These are phyloP conservation scores for Myocastor coypus DNA, from an alignment of 2,113 vertebrate genomes.

Conservation along the genomic window DNA sequence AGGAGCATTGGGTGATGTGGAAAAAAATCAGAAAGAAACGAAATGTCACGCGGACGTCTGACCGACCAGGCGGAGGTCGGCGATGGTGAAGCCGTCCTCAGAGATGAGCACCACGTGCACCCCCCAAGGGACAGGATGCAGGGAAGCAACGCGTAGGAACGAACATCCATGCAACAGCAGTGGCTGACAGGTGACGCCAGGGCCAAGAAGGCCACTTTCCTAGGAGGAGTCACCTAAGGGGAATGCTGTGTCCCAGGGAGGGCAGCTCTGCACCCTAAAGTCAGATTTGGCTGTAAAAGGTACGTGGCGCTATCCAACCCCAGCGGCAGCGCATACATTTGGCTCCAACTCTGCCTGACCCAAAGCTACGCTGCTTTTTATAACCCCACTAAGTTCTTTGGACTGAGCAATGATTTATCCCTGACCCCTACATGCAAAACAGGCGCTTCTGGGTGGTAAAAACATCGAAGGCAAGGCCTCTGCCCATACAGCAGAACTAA, in stretches of 20 bases:
- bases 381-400: not conserved
- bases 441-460: constrained; percentile 44
- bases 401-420: not conserved
- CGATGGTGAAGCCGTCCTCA: too few relatives aligned
- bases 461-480: not conserved
- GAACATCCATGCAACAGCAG: not conserved
- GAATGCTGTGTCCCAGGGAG: not conserved
- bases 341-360: not conserved
- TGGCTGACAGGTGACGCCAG: not conserved
- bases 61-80: not conserved
- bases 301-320: not conserved
- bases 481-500: constrained; percentile 12
- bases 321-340: not conserved
- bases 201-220: not conserved
- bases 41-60: not conserved
- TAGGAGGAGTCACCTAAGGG: not conserved
- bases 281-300: not conserved
- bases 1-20: not conserved
- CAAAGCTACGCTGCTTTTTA: not conserved
- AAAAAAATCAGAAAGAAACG: not conserved
- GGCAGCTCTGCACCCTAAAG: not conserved
- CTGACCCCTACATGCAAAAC: not conserved
- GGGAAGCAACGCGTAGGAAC: not conserved
- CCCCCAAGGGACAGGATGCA: fast-evolving
- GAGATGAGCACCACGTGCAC: not conserved